Percentiles rank a stretch among this genome's conserved stretches.
Evolutionary conservation across 2,888 invertebrate species (phyloP).

Genomic region (Zhuqinia jingwanae): DNA sequence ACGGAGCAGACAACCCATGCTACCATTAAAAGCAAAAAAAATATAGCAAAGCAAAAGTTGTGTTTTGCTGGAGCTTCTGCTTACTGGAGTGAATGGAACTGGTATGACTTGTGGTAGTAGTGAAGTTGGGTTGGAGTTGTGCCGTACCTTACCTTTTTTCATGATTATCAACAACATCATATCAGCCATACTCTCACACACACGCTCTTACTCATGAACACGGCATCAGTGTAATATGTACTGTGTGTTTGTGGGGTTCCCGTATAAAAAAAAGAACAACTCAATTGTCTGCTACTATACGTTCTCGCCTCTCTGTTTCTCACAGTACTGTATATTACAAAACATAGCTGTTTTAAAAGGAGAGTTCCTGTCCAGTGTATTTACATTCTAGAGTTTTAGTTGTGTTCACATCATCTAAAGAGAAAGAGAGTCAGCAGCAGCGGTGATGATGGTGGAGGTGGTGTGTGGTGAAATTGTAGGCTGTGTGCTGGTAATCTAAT

Average conservation of each 20-base stretch:
- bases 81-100: constrained; percentile 1
- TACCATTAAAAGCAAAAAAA: constrained; percentile 50
- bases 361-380: not conserved
- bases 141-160: constrained; percentile 31
- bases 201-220: not conserved
- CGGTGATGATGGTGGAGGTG: constrained; percentile 8
- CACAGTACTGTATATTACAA: not conserved
- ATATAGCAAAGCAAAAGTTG: constrained; percentile 23
- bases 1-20: constrained; percentile 45
- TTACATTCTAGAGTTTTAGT: constrained; percentile 11
- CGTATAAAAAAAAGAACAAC: constrained; percentile 27
- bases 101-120: no score
- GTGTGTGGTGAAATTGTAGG: constrained; percentile 33
- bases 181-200: not conserved
- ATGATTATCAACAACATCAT: not conserved
- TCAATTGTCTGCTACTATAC: constrained; percentile 46
- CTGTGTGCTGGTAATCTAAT: constrained; percentile 35
- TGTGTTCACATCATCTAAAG: constrained; percentile 41
- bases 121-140: constrained; percentile 7
- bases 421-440: not conserved
- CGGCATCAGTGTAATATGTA: not conserved
- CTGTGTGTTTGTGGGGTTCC: no score
- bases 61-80: constrained; percentile 31
- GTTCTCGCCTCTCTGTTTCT: constrained; percentile 10
- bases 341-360: not conserved